Percentiles rank a stretch among this genome's conserved stretches.
Conservation (phyloP, 2,888 invertebrate genomes). For the Gastrophysa polygoni region DNA sequence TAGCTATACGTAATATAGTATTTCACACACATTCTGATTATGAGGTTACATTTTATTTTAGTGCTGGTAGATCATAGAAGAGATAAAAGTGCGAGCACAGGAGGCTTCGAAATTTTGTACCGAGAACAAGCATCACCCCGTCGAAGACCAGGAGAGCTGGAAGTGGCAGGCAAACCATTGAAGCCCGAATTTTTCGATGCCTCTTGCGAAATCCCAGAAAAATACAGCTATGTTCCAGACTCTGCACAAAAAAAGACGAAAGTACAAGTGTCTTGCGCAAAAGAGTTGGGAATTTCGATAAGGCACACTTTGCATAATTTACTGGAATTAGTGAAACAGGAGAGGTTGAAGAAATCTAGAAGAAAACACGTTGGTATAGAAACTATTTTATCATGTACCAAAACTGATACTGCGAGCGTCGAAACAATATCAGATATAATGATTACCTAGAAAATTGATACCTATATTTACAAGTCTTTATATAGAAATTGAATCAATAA, state of each 20-base stretch:
- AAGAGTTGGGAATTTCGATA: slow-evolving; percentile 13
- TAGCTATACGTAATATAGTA: too few species aligned
- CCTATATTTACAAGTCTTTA: neutral
- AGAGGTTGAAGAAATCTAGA: slow-evolving; percentile 5
- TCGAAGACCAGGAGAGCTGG: slow-evolving; percentile 13
- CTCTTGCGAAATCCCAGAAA: neutral
- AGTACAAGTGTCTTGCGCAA: neutral
- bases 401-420: neutral
- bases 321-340: slow-evolving; percentile 15
- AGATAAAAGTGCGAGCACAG: slow-evolving; percentile 61
- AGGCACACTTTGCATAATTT: slow-evolving; percentile 18
- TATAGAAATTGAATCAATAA: neutral
- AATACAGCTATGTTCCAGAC: neutral
- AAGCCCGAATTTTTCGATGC: slow-evolving; percentile 32
- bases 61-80: slow-evolving; percentile 62
- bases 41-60: slow-evolving; percentile 50
- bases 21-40: too few species aligned
- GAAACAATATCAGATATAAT: neutral
- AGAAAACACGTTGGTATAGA: slow-evolving; percentile 11
- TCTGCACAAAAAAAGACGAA: neutral
- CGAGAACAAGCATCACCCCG: slow-evolving; percentile 35
- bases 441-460: neutral
- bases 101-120: slow-evolving; percentile 62
- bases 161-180: slow-evolving; percentile 30
- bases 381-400: slow-evolving; percentile 17